Base-by-base conservation (phyloP, 2,797 vertebrate genomes). In the Catostomus latipinnis region DNA sequence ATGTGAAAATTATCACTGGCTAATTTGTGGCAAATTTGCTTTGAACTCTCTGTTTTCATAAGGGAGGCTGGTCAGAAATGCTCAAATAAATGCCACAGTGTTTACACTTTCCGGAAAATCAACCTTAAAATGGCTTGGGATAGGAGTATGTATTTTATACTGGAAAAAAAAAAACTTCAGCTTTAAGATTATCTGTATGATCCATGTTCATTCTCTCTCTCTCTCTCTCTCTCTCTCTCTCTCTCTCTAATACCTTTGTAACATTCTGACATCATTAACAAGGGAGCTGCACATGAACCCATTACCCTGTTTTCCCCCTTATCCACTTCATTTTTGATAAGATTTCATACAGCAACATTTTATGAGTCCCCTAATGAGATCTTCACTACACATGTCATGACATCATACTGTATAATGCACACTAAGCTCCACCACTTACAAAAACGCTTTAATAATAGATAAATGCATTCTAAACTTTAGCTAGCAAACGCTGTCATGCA, bases 241-340 rank as follows among this genome's bases (percentile, higher is more conserved):
- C 61, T 73, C 45, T 66, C 68, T 76, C n/a, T 71, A 76, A 49
- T 76, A 49, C 46, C 46, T 57, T 73, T 1, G 10, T 13, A 66
- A 74, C 1, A 78, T 78, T 76, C 61, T 72, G 61, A 68, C 68
- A 63, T 80, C 73, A 80, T 68, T 10, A 5, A 6, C 18, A 65
- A 54, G 45, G 45, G 71, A 80, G 4, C 49, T 57, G 34, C 45
- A 54, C 48, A 61, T 83, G 43, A 76, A 73, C 13, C 45, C 4
- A 9, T 34, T 52, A 6, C 7, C 6, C 6, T 34, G 22, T 10
- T 46, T 46, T 57, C 34, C 5, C 61, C 50, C 60, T 71, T 72
- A 69, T 14, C 57, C 6, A 14, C 4, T 80, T 61, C 16, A 80
- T 83, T 80, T 75, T 80, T 76, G 52, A 80, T 80, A 7, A 61